A percentile compares a stretch with the other conserved stretches of the same genome.
Evolutionary conservation across 2,113 vertebrate genomes (phyloP).

Genomic region (Nannospalax galili): DNA sequence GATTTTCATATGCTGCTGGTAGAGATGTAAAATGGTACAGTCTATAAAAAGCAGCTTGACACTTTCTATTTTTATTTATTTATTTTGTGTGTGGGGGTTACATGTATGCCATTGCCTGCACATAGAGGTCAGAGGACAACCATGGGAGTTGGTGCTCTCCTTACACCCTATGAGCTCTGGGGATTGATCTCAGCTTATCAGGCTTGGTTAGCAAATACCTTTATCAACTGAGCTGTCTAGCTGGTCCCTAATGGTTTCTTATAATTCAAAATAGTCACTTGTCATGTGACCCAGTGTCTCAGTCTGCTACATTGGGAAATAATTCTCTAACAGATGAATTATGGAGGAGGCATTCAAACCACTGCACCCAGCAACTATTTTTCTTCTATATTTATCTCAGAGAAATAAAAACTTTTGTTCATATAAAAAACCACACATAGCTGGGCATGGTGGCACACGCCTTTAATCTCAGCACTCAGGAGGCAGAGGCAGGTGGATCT

Average conservation of each 20-base stretch:
- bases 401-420: neutral
- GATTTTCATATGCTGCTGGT: neutral
- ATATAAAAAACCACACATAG: no score
- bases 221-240: neutral
- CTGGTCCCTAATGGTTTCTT: neutral
- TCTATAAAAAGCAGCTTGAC: neutral
- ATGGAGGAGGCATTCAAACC: neutral
- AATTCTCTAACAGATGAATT: neutral
- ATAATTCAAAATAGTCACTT: neutral
- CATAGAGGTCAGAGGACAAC: no score
- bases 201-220: neutral
- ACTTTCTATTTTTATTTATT: neutral
- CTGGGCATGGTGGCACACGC: no score
- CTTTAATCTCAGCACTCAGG: no score
- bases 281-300: neutral
- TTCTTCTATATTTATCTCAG: neutral
- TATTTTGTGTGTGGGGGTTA: no score
- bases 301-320: neutral
- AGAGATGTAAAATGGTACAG: neutral
- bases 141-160: no score
- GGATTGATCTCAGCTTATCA: neutral
- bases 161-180: neutral
- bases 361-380: neutral
- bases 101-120: no score
- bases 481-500: no score